Evolutionary conservation across 2,888 invertebrate genomes (phyloP).

Genomic region (Amiota mariae): DNA sequence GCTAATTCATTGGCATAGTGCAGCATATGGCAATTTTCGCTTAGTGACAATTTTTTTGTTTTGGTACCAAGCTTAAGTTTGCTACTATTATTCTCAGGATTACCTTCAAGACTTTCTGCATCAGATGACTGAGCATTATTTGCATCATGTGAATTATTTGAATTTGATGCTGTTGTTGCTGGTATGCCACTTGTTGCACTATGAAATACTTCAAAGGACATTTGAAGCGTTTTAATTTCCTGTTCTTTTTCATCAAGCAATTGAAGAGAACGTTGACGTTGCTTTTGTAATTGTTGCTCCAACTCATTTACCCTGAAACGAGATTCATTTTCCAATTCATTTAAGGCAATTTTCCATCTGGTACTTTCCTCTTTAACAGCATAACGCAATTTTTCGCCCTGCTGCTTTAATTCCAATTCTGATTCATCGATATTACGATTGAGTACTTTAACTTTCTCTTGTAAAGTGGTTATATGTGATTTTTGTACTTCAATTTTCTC

Average conservation of each 20-base stretch:
- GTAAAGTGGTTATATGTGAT: slow-evolving; percentile 79
- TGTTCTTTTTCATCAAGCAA: slow-evolving; percentile 87
- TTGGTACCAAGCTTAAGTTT: slow-evolving; percentile 44
- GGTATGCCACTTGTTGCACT: slow-evolving; percentile 42
- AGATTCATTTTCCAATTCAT: slow-evolving; percentile 74
- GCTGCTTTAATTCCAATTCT: slow-evolving; percentile 78
- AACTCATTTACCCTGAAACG: slow-evolving; percentile 76
- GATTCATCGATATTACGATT: slow-evolving; percentile 79
- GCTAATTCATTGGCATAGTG: slow-evolving; percentile 89
- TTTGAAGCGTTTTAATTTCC: slow-evolving; percentile 78
- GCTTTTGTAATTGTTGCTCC: slow-evolving; percentile 84
- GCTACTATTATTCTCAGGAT: slow-evolving; percentile 29
- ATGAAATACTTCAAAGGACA: slow-evolving; percentile 75
- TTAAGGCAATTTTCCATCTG: slow-evolving; percentile 68
- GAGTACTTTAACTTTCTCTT: slow-evolving; percentile 79
- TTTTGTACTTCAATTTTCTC: slow-evolving; percentile 73
- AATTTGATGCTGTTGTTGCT: not conserved
- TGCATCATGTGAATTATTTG: slow-evolving; percentile 39
- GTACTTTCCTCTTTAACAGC: slow-evolving; percentile 70
- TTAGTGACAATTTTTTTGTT: slow-evolving; percentile 68
- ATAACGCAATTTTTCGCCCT: slow-evolving; percentile 77
- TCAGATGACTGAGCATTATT: slow-evolving; percentile 53
- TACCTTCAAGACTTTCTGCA: slow-evolving; percentile 59
- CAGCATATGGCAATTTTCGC: slow-evolving; percentile 83
- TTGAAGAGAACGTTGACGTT: slow-evolving; percentile 84